These are phyloP conservation scores for Osmoderma eremita DNA, from an alignment of 2,888 invertebrate genomes.

Conservation along the genomic window DNA sequence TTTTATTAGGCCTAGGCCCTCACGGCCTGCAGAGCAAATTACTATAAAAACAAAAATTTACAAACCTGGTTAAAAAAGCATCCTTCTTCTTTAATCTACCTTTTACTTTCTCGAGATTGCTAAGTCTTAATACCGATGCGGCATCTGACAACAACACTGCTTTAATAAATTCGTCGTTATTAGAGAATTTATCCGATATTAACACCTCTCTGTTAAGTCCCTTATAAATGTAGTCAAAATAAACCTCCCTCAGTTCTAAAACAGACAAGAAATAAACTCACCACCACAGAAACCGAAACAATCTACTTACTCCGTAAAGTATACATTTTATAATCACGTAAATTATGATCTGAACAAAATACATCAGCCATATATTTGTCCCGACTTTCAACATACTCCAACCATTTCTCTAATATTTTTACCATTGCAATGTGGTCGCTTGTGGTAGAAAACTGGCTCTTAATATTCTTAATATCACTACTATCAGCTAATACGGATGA, in stretches of 20 bases:
- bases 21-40: background rate
- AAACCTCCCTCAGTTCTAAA: constrained; percentile 68
- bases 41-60: background rate
- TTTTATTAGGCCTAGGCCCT: too few relatives aligned
- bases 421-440: constrained; percentile 74
- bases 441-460: constrained; percentile 64
- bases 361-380: constrained; percentile 54
- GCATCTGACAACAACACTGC: constrained; percentile 70
- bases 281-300: background rate
- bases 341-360: constrained; percentile 64
- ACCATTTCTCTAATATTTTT: constrained; percentile 68
- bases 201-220: constrained; percentile 59
- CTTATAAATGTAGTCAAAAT: constrained; percentile 67
- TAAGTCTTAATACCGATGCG: constrained; percentile 66
- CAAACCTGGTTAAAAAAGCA: constrained; percentile 67
- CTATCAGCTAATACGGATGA: constrained; percentile 64
- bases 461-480: constrained; percentile 66
- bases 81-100: constrained; percentile 65
- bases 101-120: constrained; percentile 66
- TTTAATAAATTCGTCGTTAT: constrained; percentile 69
- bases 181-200: constrained; percentile 65
- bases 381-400: constrained; percentile 55
- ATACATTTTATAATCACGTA: constrained; percentile 66
- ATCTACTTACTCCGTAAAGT: constrained; percentile 66
- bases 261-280: constrained; percentile 47